Evolutionary conservation across 2,888 invertebrate genomes (phyloP), one percentile per base, ranked within the genome.

Genomic region (Andrena bucephala): DNA sequence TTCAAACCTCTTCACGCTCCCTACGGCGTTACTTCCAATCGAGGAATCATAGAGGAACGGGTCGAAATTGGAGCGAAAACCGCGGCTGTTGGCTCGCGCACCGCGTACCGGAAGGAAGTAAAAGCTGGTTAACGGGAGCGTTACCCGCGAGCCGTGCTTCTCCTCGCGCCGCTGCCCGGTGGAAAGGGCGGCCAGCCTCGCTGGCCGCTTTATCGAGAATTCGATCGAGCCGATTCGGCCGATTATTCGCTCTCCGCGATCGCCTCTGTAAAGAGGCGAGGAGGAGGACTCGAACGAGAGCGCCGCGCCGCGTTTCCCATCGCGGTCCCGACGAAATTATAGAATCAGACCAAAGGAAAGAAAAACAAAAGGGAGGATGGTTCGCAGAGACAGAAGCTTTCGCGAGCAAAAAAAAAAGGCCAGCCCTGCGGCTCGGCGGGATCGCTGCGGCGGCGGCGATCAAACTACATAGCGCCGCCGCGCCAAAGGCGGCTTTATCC

Each of bases 11-110:
- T 84, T 71, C 60, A 84, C 81, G 68, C 81, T 85, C 89, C 88
- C 90, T 88, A 87, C 86, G 83, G 75, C 84, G 88, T 85, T 89
- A 85, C 90, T 87, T 89, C 81, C 85, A 84, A 87, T 88, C 87
- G 86, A 86, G 83, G 79, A 88, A 85, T 85, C 87, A 86, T 86
- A 77, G 84, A 87, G 84, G 70, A 70, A 77, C 74, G 62, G 62
- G 54, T 74, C 79, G 75, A 74, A 84, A 84, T 84, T 77, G 65
- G 66, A 70, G 62, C 83, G 77, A 82, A 81, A 76, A 75, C 70
- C 76, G n/a, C 79, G 60, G 60, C 20, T 33, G 62, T 79, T 72
- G 65, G 81, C 68, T 67, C 62, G 68, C 69, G 24, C 59, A 66
- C 29, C 50, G 52, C 66, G 42, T n/a, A 42, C 63, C 74, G 65